A percentile compares a stretch with the other conserved stretches of the same genome.
phyloP scores from a whole-genome alignment of 1,140 invertebrate genomes.

The Formica exsecta region DNA sequence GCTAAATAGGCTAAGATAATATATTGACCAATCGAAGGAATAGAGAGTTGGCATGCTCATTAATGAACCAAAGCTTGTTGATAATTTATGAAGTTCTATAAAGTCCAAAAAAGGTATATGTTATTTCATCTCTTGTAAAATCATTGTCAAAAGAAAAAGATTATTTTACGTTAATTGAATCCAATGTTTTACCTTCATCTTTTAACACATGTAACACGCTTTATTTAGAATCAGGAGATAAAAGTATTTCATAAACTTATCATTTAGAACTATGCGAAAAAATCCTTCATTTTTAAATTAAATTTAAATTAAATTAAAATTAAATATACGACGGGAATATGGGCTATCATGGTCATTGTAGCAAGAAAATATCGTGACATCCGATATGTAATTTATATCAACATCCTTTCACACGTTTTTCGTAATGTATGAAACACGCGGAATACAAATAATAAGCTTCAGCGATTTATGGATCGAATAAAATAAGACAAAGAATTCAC shows the following conservation, averaged over 20 bases:
- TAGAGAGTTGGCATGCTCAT: not conserved
- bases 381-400: not conserved
- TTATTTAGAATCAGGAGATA: not conserved
- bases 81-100: not conserved
- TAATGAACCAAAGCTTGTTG: not conserved
- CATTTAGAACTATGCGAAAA: not conserved
- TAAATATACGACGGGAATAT: not conserved
- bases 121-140: not conserved
- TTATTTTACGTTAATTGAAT: not conserved
- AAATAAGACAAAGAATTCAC: conserved; percentile 54
- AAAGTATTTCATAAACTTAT: not conserved
- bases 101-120: not conserved
- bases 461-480: conserved; percentile 43
- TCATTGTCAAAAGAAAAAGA: not conserved
- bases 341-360: not conserved
- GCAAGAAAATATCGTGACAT: not conserved
- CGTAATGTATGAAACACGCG: not conserved
- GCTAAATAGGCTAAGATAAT: conserved; percentile 15
- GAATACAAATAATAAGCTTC: conserved; percentile 19
- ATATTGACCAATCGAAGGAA: not conserved
- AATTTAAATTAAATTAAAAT: conserved; percentile 10
- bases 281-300: not conserved
- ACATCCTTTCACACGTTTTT: not conserved
- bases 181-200: no score
- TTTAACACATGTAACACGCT: no score